Percentiles rank a stretch among this genome's conserved stretches.
These are phyloP conservation scores for Leptura quadrifasciata DNA, from an alignment of 2,888 invertebrate species.

Conservation along the genomic window DNA sequence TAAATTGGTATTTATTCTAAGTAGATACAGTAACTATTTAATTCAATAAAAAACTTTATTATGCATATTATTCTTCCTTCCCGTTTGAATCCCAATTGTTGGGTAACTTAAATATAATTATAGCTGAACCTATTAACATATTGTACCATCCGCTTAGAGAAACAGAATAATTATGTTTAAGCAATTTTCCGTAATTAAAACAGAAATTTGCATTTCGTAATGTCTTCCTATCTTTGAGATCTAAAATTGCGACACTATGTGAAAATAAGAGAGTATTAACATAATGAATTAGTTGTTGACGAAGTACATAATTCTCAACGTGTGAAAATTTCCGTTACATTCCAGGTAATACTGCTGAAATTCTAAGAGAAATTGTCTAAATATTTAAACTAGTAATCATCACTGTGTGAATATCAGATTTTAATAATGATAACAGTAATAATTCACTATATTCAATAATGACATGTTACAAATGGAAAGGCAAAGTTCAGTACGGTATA, in stretches of 20 bases:
- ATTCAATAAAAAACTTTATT: slow-evolving; percentile 2
- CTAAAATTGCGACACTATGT: slow-evolving; percentile 29
- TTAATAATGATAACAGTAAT: no score
- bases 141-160: slow-evolving; percentile 50
- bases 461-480: no score
- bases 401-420: no score
- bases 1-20: neutral
- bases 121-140: slow-evolving; percentile 52
- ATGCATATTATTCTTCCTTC: slow-evolving; percentile 26
- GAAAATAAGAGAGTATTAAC: slow-evolving; percentile 28
- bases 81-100: slow-evolving; percentile 42
- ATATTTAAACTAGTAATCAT: neutral
- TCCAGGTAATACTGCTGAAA: slow-evolving; percentile 11
- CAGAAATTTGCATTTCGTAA: slow-evolving; percentile 48
- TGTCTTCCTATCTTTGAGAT: slow-evolving; percentile 26
- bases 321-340: slow-evolving; percentile 24
- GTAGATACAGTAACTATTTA: neutral
- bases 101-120: slow-evolving; percentile 50
- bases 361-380: slow-evolving; percentile 3
- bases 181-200: slow-evolving; percentile 57
- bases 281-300: slow-evolving; percentile 31
- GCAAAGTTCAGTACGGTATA: no score
- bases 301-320: slow-evolving; percentile 25
- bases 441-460: no score
- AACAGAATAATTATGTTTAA: slow-evolving; percentile 54